These are phyloP conservation scores for Xiphorhynchus erythropygius DNA, from an alignment of 2,797 vertebrate species.

Conservation along the genomic window DNA sequence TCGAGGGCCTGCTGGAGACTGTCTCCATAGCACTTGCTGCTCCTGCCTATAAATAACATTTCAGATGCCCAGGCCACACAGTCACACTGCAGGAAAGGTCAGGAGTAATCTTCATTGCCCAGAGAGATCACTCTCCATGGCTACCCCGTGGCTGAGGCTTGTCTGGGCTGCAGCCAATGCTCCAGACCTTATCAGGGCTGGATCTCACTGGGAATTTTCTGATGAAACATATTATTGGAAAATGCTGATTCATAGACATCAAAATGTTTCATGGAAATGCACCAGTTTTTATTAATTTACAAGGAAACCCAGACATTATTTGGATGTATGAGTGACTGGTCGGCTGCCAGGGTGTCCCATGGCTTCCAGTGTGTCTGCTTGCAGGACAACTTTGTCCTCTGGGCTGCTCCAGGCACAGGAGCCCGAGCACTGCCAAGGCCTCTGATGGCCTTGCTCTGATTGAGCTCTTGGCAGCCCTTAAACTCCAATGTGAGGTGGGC, in stretches of 20 bases:
- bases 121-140: not conserved
- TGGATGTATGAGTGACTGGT: constrained; percentile 30
- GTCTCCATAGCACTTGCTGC: constrained; percentile 27
- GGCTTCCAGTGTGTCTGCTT: constrained; percentile 5
- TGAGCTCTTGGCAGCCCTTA: not conserved
- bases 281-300: constrained; percentile 40
- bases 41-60: constrained; percentile 65
- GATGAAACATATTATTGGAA: constrained; percentile 45
- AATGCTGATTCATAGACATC: constrained; percentile 60
- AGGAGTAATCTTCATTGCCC: not conserved
- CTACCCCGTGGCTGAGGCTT: not conserved
- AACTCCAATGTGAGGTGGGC: not conserved
- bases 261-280: constrained; percentile 35
- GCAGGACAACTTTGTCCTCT: not conserved
- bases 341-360: constrained; percentile 27
- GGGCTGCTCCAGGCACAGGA: not conserved
- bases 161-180: not conserved
- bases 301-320: constrained; percentile 45
- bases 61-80: constrained; percentile 51
- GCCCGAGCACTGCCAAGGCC: not conserved
- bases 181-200: not conserved
- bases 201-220: constrained; percentile 38
- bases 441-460: not conserved
- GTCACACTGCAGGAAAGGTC: constrained; percentile 61
- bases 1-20: constrained; percentile 33